These are phyloP conservation scores for Zapornia atra DNA, from an alignment of 2,113 vertebrate genomes.

Conservation along the genomic window DNA sequence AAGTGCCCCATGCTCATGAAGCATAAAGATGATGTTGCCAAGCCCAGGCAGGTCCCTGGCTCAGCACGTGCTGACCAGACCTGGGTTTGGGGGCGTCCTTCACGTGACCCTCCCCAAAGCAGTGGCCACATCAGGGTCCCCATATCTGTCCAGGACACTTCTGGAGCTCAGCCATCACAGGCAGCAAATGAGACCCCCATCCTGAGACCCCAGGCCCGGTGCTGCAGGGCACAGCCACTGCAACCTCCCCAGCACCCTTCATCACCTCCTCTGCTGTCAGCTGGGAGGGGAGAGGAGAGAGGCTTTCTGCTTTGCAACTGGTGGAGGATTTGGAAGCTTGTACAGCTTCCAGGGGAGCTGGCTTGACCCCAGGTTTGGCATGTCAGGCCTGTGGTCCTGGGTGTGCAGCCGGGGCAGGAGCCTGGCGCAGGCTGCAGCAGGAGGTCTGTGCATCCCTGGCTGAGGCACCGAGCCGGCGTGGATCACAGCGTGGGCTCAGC, in stretches of 20 bases:
- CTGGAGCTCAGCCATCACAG: neutral
- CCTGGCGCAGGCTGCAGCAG: too few species aligned
- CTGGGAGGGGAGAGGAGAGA: neutral
- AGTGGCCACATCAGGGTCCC: neutral
- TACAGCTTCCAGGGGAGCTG: neutral
- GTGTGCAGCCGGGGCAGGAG: neutral
- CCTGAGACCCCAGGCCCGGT: neutral
- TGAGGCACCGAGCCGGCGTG: rapidly evolving
- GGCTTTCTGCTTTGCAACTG: neutral
- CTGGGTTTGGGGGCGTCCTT: neutral
- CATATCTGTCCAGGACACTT: too few species aligned
- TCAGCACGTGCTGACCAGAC: too few species aligned
- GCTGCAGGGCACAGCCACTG: rapidly evolving
- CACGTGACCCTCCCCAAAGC: neutral
- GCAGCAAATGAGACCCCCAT: neutral
- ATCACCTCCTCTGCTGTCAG: neutral
- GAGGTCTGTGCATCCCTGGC: neutral
- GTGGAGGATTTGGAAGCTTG: neutral
- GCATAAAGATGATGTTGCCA: rapidly evolving
- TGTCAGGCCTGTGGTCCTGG: rapidly evolving
- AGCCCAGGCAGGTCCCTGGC: neutral
- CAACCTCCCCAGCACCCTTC: neutral
- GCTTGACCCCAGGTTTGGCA: neutral
- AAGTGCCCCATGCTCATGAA: too few species aligned
- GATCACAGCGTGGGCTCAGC: neutral